Base-by-base conservation (phyloP, 1,140 invertebrate species). In the Euura saliciscinereae region DNA sequence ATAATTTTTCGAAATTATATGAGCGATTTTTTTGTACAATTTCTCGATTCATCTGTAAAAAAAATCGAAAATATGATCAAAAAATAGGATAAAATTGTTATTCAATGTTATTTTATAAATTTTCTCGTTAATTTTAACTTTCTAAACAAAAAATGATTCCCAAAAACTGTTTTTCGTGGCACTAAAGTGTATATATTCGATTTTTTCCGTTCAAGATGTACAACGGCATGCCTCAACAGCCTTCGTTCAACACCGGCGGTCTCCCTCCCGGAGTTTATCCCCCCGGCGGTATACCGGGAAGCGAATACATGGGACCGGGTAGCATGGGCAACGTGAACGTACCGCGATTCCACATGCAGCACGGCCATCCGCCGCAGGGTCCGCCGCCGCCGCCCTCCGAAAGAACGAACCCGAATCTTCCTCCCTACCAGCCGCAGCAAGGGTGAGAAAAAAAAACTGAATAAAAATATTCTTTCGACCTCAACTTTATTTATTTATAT, bases 221-320 rank as follows among this genome's bases (percentile, higher is more conserved):
- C 73, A 87, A 87, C 69, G 83, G 84, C 42, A 82, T 87, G 77
- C 78, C 82, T 45, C 71, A 80, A 69, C 84, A 83, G 72, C 51
- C 78, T 46, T 73, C 80, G 44, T 83, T 78, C 64, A 74, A 80
- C 71, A 28, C 71, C 44, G 71, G 73, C 44, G 75, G 78, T 46
- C 77, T 69, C 65, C 75, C 79, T 5, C 71, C 78, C 6, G 76
- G 78, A 43, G 74, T 78, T 45, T 85, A 82, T 64, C 83, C 81
- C 70, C 13, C 82, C 11, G 81, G 74, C 28, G 51, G 51, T 71
- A 77, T 84, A 43, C 76, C 80, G 42, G 79, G 76, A 69, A 73
- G 74, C 71, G 80, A 86, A 69, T 81, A 81, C 28, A 79, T 82
- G 75, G 75, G 75, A 43, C 73, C 79, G 59, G 66, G 75, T 2